A percentile compares a stretch with the other conserved stretches of the same genome.
These are phyloP conservation scores for Manduca sexta DNA, from an alignment of 1,140 invertebrate species.

Conservation along the genomic window DNA sequence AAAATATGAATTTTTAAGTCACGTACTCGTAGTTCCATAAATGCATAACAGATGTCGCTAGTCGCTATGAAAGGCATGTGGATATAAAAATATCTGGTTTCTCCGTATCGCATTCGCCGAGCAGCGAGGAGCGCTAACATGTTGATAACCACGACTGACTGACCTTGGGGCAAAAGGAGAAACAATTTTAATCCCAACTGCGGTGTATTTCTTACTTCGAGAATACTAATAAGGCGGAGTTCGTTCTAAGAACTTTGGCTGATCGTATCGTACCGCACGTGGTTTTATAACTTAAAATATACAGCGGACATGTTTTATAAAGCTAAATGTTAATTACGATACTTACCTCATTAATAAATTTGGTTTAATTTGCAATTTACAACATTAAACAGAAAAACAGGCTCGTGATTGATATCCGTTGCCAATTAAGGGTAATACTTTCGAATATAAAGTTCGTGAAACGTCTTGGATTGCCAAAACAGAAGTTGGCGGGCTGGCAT, in stretches of 20 bases:
- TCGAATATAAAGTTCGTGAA: too few relatives aligned
- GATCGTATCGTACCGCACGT: too few relatives aligned
- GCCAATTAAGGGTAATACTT: too few relatives aligned
- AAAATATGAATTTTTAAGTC: too few relatives aligned
- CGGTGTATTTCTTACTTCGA: slow-evolving; percentile 39
- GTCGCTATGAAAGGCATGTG: slow-evolving; percentile 8
- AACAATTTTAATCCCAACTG: slow-evolving; percentile 47
- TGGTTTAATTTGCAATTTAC: too few relatives aligned
- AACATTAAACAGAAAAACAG: too few relatives aligned
- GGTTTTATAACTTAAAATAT: too few relatives aligned
- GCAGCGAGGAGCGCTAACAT: slow-evolving; percentile 13
- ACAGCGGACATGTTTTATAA: too few relatives aligned
- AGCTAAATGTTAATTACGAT: too few relatives aligned
- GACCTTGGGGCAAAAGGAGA: slow-evolving; percentile 63
- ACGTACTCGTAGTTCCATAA: slow-evolving; percentile 5
- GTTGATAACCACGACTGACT: slow-evolving; percentile 55
- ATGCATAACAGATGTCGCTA: slow-evolving; percentile 38
- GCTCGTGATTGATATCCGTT: too few relatives aligned
- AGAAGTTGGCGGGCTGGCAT: background rate
- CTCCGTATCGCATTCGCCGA: slow-evolving; percentile 24
- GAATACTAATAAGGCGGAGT: slow-evolving; percentile 43
- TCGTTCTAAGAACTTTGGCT: slow-evolving; percentile 17
- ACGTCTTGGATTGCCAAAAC: too few relatives aligned
- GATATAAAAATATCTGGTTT: slow-evolving; percentile 33
- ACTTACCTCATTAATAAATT: too few relatives aligned